These are phyloP conservation scores for Phasianus colchicus DNA, from an alignment of 2,113 vertebrate genomes.

Conservation along the genomic window DNA sequence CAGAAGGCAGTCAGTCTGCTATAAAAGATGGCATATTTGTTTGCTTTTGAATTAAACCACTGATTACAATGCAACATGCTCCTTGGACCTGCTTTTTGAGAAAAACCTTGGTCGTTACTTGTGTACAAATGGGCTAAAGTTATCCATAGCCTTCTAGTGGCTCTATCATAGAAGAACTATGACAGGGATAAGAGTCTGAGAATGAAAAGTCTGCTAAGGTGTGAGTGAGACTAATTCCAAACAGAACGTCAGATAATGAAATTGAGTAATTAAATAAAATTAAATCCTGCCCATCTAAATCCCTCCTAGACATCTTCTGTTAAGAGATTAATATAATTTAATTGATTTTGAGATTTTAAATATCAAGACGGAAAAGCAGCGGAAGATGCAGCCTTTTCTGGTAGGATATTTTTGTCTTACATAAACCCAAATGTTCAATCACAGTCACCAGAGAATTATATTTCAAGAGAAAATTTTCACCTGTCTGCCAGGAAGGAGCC, in stretches of 20 bases:
- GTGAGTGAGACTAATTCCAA: background rate
- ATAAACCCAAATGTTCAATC: background rate
- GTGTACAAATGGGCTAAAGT: background rate
- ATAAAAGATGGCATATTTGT: background rate
- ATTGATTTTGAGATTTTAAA: background rate
- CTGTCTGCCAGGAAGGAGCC: constrained; percentile 93
- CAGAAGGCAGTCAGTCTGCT: constrained; percentile 26
- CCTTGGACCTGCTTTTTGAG: background rate
- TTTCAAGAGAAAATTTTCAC: constrained; percentile 73
- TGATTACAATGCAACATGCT: background rate
- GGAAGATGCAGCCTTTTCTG: background rate
- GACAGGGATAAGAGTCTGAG: background rate
- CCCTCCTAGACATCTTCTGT: background rate
- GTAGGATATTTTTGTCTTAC: background rate
- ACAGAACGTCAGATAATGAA: background rate
- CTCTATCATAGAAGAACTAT: background rate
- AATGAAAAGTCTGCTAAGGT: background rate
- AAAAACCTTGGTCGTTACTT: background rate
- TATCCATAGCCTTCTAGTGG: background rate
- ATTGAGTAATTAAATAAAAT: background rate
- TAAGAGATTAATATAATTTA: background rate
- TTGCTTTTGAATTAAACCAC: background rate
- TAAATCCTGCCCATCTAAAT: background rate
- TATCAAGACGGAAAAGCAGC: background rate
- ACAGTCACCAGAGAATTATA: background rate